Base-by-base conservation (phyloP, 2,888 invertebrate species). In the Zygogramma bicolorata region DNA sequence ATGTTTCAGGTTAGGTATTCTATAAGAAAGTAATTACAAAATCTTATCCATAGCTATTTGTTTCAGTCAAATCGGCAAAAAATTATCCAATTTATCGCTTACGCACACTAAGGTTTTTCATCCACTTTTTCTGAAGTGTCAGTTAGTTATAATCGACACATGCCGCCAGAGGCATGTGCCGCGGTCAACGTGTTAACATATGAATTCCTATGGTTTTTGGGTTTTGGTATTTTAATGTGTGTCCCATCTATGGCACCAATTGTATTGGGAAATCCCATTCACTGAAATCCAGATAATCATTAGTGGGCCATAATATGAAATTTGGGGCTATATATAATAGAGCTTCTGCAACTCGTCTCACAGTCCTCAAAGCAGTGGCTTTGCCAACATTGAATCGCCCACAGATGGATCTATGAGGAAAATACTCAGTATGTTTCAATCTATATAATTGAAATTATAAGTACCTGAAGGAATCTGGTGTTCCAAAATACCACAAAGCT, bases 131-230 rank as follows among this genome's bases (percentile, higher is more conserved):
- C n/a, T n/a, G n/a, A n/a, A n/a, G n/a, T n/a, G n/a, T n/a, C n/a
- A n/a, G n/a, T n/a, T n/a, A n/a, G n/a, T n/a, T n/a, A n/a, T n/a
- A n/a, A n/a, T n/a, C n/a, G n/a, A n/a, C n/a, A n/a, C n/a, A n/a
- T n/a, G n/a, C n/a, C n/a, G n/a, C n/a, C n/a, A n/a, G n/a, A n/a
- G n/a, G n/a, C n/a, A n/a, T n/a, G n/a, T n/a, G n/a, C n/a, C n/a
- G n/a, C n/a, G n/a, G n/a, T n/a, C n/a, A n/a, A n/a, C n/a, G n/a
- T 18, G 61, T 60, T 62, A 34, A 68, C 65, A 42, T 68, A 72
- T 27, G 65, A 65, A n/a, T 59, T n/a, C n/a, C 72, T 68, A 72
- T 68, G 65, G 31, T 72, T 49, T 63, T 72, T 72, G n/a, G 46
- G n/a, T n/a, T n/a, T n/a, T n/a, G n/a, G n/a, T n/a, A n/a, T n/a